A percentile compares a stretch with the other conserved stretches of the same genome.
Conservation (phyloP, 2,888 invertebrate species). For the Conchocele bisecta region DNA sequence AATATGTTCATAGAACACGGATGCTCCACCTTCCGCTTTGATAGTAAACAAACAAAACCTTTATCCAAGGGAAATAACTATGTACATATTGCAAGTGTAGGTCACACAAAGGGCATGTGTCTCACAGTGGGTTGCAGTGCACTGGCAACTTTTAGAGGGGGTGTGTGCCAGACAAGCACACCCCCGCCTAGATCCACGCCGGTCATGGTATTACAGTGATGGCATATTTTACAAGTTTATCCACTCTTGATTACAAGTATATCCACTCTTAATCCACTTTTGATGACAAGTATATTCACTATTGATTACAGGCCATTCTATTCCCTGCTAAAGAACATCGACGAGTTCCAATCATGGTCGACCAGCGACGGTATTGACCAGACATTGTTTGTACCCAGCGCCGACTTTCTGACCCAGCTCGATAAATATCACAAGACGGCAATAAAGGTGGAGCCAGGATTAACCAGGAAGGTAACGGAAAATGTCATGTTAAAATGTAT, state of each 20-base stretch:
- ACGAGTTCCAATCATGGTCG: slow-evolving; percentile 62
- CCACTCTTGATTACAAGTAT: too few species aligned
- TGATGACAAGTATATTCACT: not conserved
- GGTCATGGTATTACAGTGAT: too few species aligned
- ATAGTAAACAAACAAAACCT: too few species aligned
- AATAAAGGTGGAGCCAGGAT: slow-evolving; percentile 57
- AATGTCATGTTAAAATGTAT: too few species aligned
- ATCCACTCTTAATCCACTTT: too few species aligned
- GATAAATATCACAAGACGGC: slow-evolving; percentile 49
- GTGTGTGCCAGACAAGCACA: too few species aligned
- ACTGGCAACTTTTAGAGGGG: not conserved
- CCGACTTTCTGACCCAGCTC: slow-evolving; percentile 59
- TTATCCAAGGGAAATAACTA: too few species aligned
- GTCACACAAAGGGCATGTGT: slow-evolving; percentile 71
- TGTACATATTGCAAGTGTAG: too few species aligned
- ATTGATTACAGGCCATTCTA: slow-evolving; percentile 63
- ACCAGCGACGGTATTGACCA: slow-evolving; percentile 53
- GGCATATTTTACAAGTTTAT: too few species aligned
- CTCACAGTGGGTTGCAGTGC: slow-evolving; percentile 62
- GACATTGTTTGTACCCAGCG: slow-evolving; percentile 71
- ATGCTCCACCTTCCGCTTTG: too few species aligned
- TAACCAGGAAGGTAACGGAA: slow-evolving; percentile 65
- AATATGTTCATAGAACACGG: too few species aligned
- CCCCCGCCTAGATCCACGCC: too few species aligned
- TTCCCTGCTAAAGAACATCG: slow-evolving; percentile 59